A percentile compares a stretch with the other conserved stretches of the same genome.
phyloP scores from a whole-genome alignment of 2,113 vertebrate genomes.

The Neoarius graeffei region DNA sequence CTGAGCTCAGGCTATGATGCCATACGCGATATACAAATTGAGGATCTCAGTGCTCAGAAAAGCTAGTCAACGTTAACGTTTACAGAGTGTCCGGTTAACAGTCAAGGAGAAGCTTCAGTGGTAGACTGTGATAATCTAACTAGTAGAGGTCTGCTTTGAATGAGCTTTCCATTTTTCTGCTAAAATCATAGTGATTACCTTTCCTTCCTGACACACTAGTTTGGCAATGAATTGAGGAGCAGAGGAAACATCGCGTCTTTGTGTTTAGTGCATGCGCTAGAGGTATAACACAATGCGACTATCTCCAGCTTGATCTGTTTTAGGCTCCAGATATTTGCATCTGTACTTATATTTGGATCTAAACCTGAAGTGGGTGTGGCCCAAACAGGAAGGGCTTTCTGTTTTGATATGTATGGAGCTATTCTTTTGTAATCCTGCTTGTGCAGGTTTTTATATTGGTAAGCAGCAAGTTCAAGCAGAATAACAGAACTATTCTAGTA shows the following conservation, averaged over 20 bases:
- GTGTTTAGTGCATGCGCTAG: not conserved
- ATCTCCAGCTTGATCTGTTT: not conserved
- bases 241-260: not conserved
- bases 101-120: constrained; percentile 7
- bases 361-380: not conserved
- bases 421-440: not conserved
- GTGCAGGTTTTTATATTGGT: not conserved
- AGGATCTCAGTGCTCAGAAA: constrained; percentile 40
- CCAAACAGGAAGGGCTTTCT: not conserved
- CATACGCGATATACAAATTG: constrained; percentile 32
- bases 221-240: not conserved
- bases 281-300: not conserved
- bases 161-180: constrained; percentile 1
- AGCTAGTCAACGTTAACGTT: constrained; percentile 55
- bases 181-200: constrained; percentile 2
- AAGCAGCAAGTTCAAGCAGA: not conserved
- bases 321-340: not conserved
- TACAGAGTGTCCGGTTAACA: constrained; percentile 12
- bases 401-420: not conserved
- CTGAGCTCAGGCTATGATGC: constrained; percentile 39
- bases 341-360: not conserved
- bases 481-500: not conserved
- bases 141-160: not conserved
- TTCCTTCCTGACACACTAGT: constrained; percentile 19
- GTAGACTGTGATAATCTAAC: not conserved